Percentiles rank a stretch among this genome's conserved stretches.
Evolutionary conservation across 2,113 vertebrate genomes (phyloP).

Genomic region (Vulpes lagopus): DNA sequence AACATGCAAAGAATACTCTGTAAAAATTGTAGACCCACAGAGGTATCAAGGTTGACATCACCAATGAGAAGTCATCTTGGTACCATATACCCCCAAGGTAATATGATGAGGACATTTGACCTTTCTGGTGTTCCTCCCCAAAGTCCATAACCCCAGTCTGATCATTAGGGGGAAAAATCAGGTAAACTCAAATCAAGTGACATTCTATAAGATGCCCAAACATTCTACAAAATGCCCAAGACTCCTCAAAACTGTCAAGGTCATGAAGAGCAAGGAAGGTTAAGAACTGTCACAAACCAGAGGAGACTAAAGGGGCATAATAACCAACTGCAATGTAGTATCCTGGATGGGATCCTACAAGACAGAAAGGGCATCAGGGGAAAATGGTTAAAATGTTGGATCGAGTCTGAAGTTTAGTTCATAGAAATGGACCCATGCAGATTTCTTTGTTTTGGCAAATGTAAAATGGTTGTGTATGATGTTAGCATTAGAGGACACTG

Average conservation of each 20-base stretch:
- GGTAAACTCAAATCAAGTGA: not conserved
- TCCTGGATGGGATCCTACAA: not conserved
- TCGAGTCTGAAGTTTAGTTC: not conserved
- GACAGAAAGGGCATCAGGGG: not conserved
- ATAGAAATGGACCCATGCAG: not conserved
- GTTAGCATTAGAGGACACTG: not conserved
- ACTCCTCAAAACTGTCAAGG: not conserved
- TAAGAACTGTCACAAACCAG: not conserved
- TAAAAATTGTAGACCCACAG: not conserved
- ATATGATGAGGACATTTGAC: not conserved
- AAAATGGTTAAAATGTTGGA: not conserved
- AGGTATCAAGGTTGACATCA: not conserved
- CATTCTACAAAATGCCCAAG: not conserved
- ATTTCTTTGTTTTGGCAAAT: not conserved
- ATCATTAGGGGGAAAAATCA: not conserved
- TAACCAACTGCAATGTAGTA: not conserved
- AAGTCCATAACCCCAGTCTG: conserved; percentile 16
- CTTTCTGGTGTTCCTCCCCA: not conserved
- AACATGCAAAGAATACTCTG: not conserved
- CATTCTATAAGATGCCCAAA: not conserved
- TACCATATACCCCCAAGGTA: not conserved
- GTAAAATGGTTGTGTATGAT: not conserved
- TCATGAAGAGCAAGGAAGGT: not conserved
- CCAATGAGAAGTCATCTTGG: not conserved
- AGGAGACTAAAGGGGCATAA: not conserved